phyloP scores from a whole-genome alignment of 92 coral and sea anemone genomes.

The Hydrozoanthus gracilis region DNA sequence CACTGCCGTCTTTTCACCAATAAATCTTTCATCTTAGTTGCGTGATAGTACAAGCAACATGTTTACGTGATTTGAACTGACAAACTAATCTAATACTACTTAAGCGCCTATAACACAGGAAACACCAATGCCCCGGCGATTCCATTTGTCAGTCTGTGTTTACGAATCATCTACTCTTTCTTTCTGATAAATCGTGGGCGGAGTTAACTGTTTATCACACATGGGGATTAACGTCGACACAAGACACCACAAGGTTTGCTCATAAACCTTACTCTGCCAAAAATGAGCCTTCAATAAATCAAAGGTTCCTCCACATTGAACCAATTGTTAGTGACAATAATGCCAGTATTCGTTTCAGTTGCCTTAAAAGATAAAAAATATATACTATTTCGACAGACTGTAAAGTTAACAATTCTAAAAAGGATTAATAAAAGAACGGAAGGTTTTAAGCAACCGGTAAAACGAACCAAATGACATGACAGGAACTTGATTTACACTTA shows the following conservation, averaged over 20 bases:
- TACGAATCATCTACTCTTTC: not conserved
- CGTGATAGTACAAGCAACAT: conserved; percentile 19
- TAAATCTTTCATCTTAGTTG: not conserved
- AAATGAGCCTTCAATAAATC: no score
- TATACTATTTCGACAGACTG: no score
- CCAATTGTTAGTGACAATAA: no score
- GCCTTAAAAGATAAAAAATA: no score
- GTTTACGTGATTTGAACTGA: conserved; percentile 23
- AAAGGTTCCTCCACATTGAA: no score
- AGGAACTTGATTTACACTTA: not conserved
- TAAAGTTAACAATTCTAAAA: no score
- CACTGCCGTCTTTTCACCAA: not conserved
- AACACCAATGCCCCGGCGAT: conserved; percentile 5
- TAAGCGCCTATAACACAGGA: conserved; percentile 10
- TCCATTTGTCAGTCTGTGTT: conserved; percentile 14
- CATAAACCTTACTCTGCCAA: not conserved
- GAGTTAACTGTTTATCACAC: conserved; percentile 18
- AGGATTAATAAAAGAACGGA: no score
- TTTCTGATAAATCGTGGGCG: conserved; percentile 33
- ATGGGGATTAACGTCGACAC: conserved; percentile 14
- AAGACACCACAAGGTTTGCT: not conserved
- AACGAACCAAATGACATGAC: not conserved
- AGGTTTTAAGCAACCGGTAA: not conserved
- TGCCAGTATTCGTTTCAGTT: no score
- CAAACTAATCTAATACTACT: conserved; percentile 28